A percentile compares a stretch with the other conserved stretches of the same genome.
phyloP scores from a whole-genome alignment of 2,113 vertebrate genomes.

The Triplophysa dalaica region DNA sequence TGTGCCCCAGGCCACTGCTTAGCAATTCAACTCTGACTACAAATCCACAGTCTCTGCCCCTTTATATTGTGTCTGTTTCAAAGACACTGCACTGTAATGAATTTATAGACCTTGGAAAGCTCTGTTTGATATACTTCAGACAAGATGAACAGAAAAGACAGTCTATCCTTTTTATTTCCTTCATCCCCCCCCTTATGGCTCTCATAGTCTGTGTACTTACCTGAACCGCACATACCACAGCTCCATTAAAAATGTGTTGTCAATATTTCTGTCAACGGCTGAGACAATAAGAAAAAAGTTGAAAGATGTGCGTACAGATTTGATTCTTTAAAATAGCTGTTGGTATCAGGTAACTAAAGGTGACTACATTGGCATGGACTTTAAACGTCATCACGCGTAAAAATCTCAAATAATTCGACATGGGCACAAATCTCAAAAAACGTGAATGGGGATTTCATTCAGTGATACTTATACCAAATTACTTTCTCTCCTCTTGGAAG shows the following conservation, averaged over 20 bases:
- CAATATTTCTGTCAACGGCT: not conserved
- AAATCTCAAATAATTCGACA: too few species aligned
- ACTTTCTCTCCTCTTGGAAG: too few species aligned
- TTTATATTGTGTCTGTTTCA: slow-evolving; percentile 66
- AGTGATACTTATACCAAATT: too few species aligned
- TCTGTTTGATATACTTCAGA: slow-evolving; percentile 78
- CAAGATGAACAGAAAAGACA: slow-evolving; percentile 65
- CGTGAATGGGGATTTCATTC: too few species aligned
- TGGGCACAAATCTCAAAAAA: too few species aligned
- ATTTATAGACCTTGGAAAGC: slow-evolving; percentile 77
- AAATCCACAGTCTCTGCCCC: slow-evolving; percentile 62
- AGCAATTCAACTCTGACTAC: slow-evolving; percentile 78
- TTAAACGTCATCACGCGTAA: too few species aligned
- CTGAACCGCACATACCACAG: not conserved
- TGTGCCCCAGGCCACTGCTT: slow-evolving; percentile 78
- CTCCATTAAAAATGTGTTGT: not conserved
- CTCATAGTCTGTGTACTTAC: not conserved
- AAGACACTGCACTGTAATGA: slow-evolving; percentile 74
- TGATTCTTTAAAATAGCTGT: too few species aligned
- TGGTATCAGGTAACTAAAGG: too few species aligned
- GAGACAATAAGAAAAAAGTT: not conserved
- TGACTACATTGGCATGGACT: too few species aligned
- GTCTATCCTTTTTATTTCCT: slow-evolving; percentile 38
- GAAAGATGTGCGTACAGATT: too few species aligned
- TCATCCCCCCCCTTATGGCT: slow-evolving; percentile 31